phyloP scores from a whole-genome alignment of 2,797 vertebrate genomes.

The Somateria mollissima region DNA sequence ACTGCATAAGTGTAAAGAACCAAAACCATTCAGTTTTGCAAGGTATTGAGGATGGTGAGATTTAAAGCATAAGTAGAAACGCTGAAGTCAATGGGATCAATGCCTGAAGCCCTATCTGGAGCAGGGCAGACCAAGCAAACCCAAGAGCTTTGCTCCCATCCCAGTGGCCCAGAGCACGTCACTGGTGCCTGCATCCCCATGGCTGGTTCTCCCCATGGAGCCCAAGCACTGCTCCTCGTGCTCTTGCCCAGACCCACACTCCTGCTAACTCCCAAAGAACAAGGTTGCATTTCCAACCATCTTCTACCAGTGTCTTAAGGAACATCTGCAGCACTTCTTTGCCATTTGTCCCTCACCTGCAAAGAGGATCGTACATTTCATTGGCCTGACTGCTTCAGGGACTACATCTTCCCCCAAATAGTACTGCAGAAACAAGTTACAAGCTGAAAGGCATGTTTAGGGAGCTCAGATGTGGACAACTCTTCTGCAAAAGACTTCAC shows the following conservation, averaged over 20 bases:
- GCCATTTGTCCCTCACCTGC: neutral
- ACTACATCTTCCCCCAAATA: neutral
- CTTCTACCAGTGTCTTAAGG: neutral
- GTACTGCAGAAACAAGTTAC: neutral
- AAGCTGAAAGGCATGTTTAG: neutral
- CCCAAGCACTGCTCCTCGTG: too few species aligned
- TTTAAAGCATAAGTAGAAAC: neutral
- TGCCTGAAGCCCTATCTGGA: neutral
- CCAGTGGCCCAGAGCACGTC: rapidly evolving
- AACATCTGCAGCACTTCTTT: neutral
- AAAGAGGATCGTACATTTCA: neutral
- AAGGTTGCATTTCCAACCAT: neutral
- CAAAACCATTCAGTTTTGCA: neutral
- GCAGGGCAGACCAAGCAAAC: neutral
- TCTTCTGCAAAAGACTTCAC: neutral
- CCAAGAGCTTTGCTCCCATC: rapidly evolving
- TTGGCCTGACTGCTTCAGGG: neutral
- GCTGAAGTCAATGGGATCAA: neutral
- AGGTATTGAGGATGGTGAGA: rapidly evolving
- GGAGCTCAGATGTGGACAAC: neutral
- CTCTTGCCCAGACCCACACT: neutral
- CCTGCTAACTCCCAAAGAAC: neutral
- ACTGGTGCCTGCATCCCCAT: neutral
- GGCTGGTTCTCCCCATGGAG: neutral
- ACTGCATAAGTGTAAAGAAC: neutral